These are phyloP conservation scores for Andricus quercusramuli DNA, from an alignment of 2,888 invertebrate species.

Conservation along the genomic window DNA sequence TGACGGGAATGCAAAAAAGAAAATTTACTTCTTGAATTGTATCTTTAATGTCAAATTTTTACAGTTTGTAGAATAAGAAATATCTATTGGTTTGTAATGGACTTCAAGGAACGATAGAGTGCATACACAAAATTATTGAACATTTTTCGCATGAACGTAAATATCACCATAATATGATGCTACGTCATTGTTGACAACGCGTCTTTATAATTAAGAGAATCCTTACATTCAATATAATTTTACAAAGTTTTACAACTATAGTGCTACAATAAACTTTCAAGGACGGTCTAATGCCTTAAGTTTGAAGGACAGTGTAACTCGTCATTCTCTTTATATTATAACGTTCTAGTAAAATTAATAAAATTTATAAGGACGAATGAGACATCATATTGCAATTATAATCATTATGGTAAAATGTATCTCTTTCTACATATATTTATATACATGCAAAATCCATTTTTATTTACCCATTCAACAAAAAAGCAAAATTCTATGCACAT, in stretches of 20 bases:
- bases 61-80: background rate
- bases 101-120: background rate
- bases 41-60: background rate
- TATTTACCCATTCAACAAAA: too few relatives aligned
- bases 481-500: too few relatives aligned
- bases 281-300: background rate
- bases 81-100: background rate
- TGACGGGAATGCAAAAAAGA: too few relatives aligned
- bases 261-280: slow-evolving; percentile 1
- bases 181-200: background rate
- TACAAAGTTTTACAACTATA: background rate
- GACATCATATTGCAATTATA: too few relatives aligned
- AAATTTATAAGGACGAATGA: background rate
- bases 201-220: background rate
- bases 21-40: too few relatives aligned
- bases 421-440: too few relatives aligned
- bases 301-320: background rate
- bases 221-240: background rate
- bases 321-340: background rate
- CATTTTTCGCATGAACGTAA: background rate
- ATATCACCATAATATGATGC: background rate
- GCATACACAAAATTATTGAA: background rate
- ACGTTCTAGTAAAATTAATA: background rate
- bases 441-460: too few relatives aligned
- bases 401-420: too few relatives aligned